Evolutionary conservation across 2,113 vertebrate species (phyloP).

Genomic region (Sphaerodactylus townsendi): DNA sequence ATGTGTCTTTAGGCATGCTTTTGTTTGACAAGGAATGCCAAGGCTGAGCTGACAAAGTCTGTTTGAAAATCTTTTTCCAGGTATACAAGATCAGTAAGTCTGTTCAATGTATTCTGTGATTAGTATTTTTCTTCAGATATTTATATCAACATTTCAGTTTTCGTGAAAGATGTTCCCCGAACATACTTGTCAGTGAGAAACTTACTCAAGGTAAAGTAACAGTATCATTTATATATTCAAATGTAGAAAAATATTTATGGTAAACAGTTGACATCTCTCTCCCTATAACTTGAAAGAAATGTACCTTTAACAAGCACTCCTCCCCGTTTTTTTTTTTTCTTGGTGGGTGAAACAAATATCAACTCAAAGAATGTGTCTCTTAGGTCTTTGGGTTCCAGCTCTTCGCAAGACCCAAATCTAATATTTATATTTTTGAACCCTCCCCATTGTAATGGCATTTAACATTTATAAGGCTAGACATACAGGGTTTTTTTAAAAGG

Average conservation of each 20-base stretch:
- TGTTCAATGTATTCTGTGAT: constrained; percentile 92
- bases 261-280: constrained; percentile 69
- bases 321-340: constrained; percentile 34
- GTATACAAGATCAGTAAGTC: constrained; percentile 89
- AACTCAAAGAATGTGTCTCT: constrained; percentile 46
- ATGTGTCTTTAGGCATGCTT: constrained; percentile 93
- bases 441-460: constrained; percentile 43
- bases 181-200: constrained; percentile 82
- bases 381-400: constrained; percentile 46
- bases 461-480: constrained; percentile 52
- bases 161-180: constrained; percentile 82
- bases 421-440: constrained; percentile 54
- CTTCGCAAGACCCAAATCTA: constrained; percentile 58
- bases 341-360: constrained; percentile 56
- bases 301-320: constrained; percentile 57
- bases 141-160: constrained; percentile 93
- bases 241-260: constrained; percentile 74
- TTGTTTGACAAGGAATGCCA: constrained; percentile 90
- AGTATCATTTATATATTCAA: constrained; percentile 82
- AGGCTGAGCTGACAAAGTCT: constrained; percentile 87
- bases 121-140: constrained; percentile 95
- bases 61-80: constrained; percentile 90
- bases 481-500: too few relatives aligned
- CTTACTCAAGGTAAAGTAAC: constrained; percentile 72
- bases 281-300: constrained; percentile 69